Evolutionary conservation across 2,888 invertebrate genomes (phyloP).

Genomic region (Eumacrocentrus americanus): DNA sequence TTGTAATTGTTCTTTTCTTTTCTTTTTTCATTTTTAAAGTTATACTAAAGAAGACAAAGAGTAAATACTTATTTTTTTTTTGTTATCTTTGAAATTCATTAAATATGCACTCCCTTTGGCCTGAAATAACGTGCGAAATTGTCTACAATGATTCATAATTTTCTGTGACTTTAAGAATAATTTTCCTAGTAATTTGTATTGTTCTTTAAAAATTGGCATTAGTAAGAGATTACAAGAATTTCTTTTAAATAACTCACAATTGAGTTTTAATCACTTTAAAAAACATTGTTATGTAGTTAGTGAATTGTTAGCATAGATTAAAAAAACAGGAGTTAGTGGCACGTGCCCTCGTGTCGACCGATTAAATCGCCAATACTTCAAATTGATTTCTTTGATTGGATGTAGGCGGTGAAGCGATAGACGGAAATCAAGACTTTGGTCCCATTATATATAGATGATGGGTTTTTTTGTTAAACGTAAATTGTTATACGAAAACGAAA

Average conservation of each 20-base stretch:
- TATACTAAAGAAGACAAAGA: too few species aligned
- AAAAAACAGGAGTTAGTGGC: too few species aligned
- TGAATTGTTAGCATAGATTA: not conserved
- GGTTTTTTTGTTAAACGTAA: slow-evolving; percentile 35
- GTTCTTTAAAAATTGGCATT: slow-evolving; percentile 28
- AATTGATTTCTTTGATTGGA: slow-evolving; percentile 24
- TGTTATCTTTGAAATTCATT: slow-evolving; percentile 13
- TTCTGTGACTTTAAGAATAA: slow-evolving; percentile 14
- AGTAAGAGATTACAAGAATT: too few species aligned
- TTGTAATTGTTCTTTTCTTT: too few species aligned
- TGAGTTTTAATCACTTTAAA: not conserved
- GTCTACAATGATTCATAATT: slow-evolving; percentile 30
- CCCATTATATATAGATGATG: slow-evolving; percentile 56
- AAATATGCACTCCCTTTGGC: slow-evolving; percentile 15
- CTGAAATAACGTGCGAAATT: slow-evolving; percentile 22
- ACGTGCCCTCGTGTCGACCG: slow-evolving; percentile 21
- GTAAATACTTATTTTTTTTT: too few species aligned
- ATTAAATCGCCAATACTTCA: slow-evolving; percentile 1
- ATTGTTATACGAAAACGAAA: slow-evolving; percentile 3
- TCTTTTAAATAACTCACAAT: not conserved
- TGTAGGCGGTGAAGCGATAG: slow-evolving; percentile 25
- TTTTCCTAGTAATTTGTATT: slow-evolving; percentile 16
- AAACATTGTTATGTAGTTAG: not conserved
- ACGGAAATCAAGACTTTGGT: slow-evolving; percentile 50
- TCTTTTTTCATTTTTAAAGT: too few species aligned